Base-by-base conservation (phyloP, 2,888 invertebrate species). In the Polydrusus cervinus region DNA sequence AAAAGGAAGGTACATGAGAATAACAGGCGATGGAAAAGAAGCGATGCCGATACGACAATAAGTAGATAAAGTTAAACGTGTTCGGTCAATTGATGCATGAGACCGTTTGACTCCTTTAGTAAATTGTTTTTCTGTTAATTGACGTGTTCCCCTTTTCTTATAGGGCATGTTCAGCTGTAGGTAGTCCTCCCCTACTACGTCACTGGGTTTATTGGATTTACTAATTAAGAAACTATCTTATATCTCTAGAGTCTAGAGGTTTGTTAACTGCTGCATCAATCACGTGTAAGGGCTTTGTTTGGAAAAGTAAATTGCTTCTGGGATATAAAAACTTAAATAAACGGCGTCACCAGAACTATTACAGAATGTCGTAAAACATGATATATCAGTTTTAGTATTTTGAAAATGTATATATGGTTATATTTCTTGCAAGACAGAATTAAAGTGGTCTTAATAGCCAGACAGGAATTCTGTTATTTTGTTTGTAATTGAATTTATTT, bases 241-340 rank as follows among this genome's bases (percentile, higher is more conserved):
- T n/a, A 20, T 40, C 40, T 64, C 51, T 43, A 64, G 45, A 34
- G 43, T 64, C 51, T 43, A 64, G 45, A 34, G 43, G 61, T 61
- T 70, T 38, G 34, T 70, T 61, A 62, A 70, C 61, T 30, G 51
- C 51, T 57, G 16, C 60, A 69, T 69, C 69, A 43, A 69, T 69
- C 69, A 69, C 60, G 16, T 45, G 64, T 5, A 64, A 49, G 25
- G 49, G 43, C 11, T 64, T 64, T 60, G 60, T 60, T 60, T 38
- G 9, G 20, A 16, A n/a, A 8, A 40, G 38, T 60, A 40, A 60
- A 60, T 53, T 53, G 30, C 53, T 53, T 11, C 53, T n/a, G 53
- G 20, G 25, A 53, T 30, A 53, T 20, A 53, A 25, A 20, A 25
- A 30, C n/a, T 53, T 53, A 53, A 53, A 53, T n/a, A 53, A 25